Percentiles rank a stretch among this genome's conserved stretches.
These are phyloP conservation scores for Willowsia nigromaculata DNA, from an alignment of 2,888 invertebrate species.

Conservation along the genomic window DNA sequence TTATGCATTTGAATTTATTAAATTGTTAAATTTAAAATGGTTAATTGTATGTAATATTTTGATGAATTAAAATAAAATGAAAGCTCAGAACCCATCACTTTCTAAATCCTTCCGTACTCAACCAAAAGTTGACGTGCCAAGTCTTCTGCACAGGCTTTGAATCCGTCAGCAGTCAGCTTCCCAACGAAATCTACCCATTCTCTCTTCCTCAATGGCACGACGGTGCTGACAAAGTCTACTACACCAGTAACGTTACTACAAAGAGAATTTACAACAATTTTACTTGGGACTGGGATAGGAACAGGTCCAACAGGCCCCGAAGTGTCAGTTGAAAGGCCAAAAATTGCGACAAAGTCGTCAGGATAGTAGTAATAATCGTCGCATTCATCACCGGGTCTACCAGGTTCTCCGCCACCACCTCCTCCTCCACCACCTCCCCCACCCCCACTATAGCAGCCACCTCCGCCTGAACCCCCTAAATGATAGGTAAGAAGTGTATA, in stretches of 20 bases:
- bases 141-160: conserved; percentile 44
- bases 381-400: background rate
- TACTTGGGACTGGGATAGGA: background rate
- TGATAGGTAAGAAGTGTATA: too few relatives aligned
- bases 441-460: background rate
- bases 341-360: background rate
- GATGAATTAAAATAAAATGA: too few relatives aligned
- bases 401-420: background rate
- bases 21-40: too few relatives aligned
- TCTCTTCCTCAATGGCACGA: background rate
- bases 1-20: too few relatives aligned
- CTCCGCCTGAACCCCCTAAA: background rate
- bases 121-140: conserved; percentile 42
- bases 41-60: background rate
- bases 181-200: conserved; percentile 44
- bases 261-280: background rate
- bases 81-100: too few relatives aligned
- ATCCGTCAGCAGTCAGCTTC: conserved; percentile 47
- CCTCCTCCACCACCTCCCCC: background rate
- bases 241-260: conserved; percentile 35
- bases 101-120: background rate
- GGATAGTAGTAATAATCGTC: background rate
- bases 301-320: too few relatives aligned
- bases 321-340: background rate
- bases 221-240: background rate